Evolutionary conservation across 2,113 vertebrate species (phyloP).

Genomic region (Protobothrops mucrosquamatus): DNA sequence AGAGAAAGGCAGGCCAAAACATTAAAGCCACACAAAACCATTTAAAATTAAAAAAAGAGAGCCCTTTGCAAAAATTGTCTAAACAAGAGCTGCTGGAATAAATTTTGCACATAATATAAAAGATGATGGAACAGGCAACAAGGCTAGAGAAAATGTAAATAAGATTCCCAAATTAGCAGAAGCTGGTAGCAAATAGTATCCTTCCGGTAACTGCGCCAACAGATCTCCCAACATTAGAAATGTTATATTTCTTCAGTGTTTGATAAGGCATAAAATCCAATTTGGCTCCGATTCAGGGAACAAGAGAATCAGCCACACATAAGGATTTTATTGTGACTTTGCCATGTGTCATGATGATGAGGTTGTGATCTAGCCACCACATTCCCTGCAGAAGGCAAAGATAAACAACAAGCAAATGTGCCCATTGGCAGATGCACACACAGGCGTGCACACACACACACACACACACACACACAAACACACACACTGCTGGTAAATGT

Average conservation of each 20-base stretch:
- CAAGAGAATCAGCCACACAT: neutral
- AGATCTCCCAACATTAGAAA: slow-evolving; percentile 49
- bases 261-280: neutral
- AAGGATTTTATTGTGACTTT: neutral
- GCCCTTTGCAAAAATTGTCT: slow-evolving; percentile 41
- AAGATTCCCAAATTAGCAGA: slow-evolving; percentile 55
- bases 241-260: slow-evolving; percentile 37
- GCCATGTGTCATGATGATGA: neutral
- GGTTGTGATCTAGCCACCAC: neutral
- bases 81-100: slow-evolving; percentile 57
- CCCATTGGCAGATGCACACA: neutral
- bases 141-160: slow-evolving; percentile 38
- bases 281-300: neutral
- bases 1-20: slow-evolving; percentile 54
- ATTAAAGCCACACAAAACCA: slow-evolving; percentile 63
- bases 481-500: too few relatives aligned
- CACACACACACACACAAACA: too few relatives aligned
- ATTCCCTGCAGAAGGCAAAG: neutral
- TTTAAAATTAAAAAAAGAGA: slow-evolving; percentile 54
- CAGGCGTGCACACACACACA: too few relatives aligned
- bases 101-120: slow-evolving; percentile 28
- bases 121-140: slow-evolving; percentile 5
- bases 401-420: neutral
- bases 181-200: slow-evolving; percentile 46
- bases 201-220: slow-evolving; percentile 40